Evolutionary conservation across 2,888 invertebrate species (phyloP).

Genomic region (Agrypnus murinus): DNA sequence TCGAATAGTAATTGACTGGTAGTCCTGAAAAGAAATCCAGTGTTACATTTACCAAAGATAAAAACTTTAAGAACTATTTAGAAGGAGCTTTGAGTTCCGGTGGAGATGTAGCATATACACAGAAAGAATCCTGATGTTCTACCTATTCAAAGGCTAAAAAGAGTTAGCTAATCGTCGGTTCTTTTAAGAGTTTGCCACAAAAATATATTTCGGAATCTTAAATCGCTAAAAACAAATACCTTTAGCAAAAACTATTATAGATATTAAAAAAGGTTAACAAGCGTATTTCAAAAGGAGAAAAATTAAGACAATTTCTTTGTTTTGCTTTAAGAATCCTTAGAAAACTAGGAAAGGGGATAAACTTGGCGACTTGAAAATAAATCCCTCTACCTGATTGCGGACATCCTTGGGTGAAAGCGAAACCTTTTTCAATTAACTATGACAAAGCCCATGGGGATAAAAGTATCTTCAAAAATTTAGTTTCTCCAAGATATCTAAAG

Average conservation of each 20-base stretch:
- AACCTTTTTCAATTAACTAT: constrained; percentile 7
- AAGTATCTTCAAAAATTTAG: constrained; percentile 16
- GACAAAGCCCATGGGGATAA: constrained; percentile 19
- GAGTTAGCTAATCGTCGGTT: constrained; percentile 44
- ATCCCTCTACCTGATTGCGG: background rate
- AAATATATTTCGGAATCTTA: constrained; percentile 32
- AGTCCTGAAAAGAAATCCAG: constrained; percentile 56
- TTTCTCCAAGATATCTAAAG: constrained; percentile 1
- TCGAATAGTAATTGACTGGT: constrained; percentile 65
- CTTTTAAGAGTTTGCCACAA: constrained; percentile 32
- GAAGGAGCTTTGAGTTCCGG: constrained; percentile 52
- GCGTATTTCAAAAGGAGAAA: too few species aligned
- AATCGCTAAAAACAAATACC: constrained; percentile 33
- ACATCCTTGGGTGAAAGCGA: constrained; percentile 3
- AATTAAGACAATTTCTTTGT: too few species aligned
- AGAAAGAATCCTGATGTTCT: constrained; percentile 42
- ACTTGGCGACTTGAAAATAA: background rate
- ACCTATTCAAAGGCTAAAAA: constrained; percentile 39
- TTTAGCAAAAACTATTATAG: background rate
- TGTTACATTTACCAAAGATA: constrained; percentile 55
- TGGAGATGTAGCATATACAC: constrained; percentile 33
- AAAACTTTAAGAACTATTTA: constrained; percentile 57
- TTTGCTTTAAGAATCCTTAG: background rate
- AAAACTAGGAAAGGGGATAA: background rate
- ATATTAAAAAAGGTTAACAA: too few species aligned